These are phyloP conservation scores for Lomographa bimaculata DNA, from an alignment of 2,888 invertebrate species.

Conservation along the genomic window DNA sequence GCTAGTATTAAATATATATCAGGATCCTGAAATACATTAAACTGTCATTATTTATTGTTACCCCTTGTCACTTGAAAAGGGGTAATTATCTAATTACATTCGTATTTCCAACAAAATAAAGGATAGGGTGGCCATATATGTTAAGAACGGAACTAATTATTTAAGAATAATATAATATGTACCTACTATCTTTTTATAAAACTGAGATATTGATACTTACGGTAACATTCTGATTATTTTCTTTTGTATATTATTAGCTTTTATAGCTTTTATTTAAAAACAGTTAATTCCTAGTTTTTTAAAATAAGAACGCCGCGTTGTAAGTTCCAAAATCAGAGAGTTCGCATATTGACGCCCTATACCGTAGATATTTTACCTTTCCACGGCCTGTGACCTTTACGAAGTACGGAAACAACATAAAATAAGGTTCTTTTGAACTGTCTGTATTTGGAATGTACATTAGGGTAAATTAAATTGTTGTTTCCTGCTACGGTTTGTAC, in stretches of 20 bases:
- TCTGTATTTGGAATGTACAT: slow-evolving; percentile 15
- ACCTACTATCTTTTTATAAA: too few relatives aligned
- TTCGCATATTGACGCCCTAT: slow-evolving; percentile 1
- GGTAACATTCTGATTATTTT: too few relatives aligned
- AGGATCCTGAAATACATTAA: too few relatives aligned
- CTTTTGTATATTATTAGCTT: too few relatives aligned
- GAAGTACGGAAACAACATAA: slow-evolving; percentile 13
- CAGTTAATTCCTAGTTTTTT: too few relatives aligned
- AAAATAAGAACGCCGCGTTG: too few relatives aligned
- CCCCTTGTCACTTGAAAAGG: not conserved
- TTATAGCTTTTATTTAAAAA: too few relatives aligned
- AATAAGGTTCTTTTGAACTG: slow-evolving; percentile 15
- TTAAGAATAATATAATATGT: too few relatives aligned
- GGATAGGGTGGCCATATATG: slow-evolving; percentile 3
- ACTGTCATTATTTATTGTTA: too few relatives aligned
- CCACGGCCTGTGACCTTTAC: slow-evolving; percentile 8
- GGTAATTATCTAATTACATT: slow-evolving; percentile 9
- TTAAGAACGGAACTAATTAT: too few relatives aligned
- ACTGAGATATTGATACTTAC: too few relatives aligned
- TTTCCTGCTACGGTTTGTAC: not conserved
- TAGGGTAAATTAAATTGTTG: slow-evolving; percentile 11
- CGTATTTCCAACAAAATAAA: slow-evolving; percentile 1
- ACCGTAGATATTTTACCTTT: slow-evolving; percentile 5
- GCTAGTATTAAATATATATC: too few relatives aligned
- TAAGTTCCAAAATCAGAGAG: not conserved